phyloP scores from a whole-genome alignment of 2,888 invertebrate species.

The Ypsolopha sequella region DNA sequence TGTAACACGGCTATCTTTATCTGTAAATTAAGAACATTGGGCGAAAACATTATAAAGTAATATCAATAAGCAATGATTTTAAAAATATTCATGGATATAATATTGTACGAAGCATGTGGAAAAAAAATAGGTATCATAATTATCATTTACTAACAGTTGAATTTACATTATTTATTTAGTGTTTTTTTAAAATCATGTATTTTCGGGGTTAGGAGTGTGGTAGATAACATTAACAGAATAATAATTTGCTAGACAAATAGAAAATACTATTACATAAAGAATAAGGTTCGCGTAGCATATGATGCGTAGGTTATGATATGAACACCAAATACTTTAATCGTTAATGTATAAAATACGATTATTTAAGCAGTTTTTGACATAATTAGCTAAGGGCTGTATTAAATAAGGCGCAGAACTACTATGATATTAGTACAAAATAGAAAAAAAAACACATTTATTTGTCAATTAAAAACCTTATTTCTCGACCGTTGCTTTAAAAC shows the following conservation, averaged over 20 bases:
- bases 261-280: not conserved
- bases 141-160: too few relatives aligned
- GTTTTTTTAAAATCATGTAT: too few relatives aligned
- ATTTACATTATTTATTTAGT: too few relatives aligned
- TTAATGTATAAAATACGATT: conserved; percentile 13
- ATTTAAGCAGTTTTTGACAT: not conserved
- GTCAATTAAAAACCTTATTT: not conserved
- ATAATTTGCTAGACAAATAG: not conserved
- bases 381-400: not conserved
- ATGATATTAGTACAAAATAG: not conserved
- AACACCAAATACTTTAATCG: conserved; percentile 59
- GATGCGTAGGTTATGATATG: conserved; percentile 21
- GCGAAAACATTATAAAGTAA: too few relatives aligned
- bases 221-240: not conserved
- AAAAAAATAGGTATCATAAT: too few relatives aligned
- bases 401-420: not conserved
- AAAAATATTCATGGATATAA: too few relatives aligned
- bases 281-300: not conserved
- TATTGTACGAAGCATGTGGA: too few relatives aligned
- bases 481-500: too few relatives aligned
- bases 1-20: too few relatives aligned
- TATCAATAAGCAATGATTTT: too few relatives aligned
- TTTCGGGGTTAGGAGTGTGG: too few relatives aligned
- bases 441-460: not conserved
- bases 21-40: too few relatives aligned